These are phyloP conservation scores for Sebastiscus albofasciatus DNA, from an alignment of 2,797 vertebrate species.

Conservation along the genomic window DNA sequence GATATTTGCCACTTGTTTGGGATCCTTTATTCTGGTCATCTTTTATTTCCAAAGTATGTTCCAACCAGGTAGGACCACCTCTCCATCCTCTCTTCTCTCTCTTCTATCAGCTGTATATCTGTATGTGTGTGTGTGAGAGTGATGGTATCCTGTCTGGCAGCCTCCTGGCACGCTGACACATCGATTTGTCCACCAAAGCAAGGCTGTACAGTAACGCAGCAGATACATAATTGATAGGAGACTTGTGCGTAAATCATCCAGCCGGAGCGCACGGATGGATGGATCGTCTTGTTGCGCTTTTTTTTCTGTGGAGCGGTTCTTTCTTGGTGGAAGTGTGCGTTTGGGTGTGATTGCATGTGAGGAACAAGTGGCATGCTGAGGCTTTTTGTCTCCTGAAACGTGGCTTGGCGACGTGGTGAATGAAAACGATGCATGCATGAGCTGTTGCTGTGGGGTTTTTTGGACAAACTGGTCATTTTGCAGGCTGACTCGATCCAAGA, in stretches of 20 bases:
- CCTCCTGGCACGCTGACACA: conserved; percentile 41
- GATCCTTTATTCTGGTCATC: conserved; percentile 97
- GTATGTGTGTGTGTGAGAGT: conserved; percentile 2
- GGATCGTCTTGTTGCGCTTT: conserved; percentile 27
- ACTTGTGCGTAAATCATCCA: conserved; percentile 1
- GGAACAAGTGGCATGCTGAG: background rate
- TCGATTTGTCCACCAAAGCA: conserved; percentile 7
- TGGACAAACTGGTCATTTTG: conserved; percentile 22
- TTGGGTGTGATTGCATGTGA: conserved; percentile 7
- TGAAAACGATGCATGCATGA: background rate
- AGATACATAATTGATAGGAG: conserved; percentile 14
- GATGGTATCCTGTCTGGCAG: conserved; percentile 22
- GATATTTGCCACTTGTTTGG: conserved; percentile 95
- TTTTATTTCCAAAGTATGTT: conserved; percentile 99
- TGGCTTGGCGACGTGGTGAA: conserved; percentile 16
- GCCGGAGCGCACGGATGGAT: background rate
- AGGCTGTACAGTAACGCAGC: conserved; percentile 27
- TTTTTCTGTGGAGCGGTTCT: conserved; percentile 1
- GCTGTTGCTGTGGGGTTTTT: background rate
- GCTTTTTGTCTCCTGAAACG: conserved; percentile 62
- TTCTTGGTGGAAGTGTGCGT: conserved; percentile 4
- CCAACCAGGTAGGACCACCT: conserved; percentile 92
- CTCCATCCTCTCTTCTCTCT: background rate
- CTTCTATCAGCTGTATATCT: no score
- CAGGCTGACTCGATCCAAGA: background rate